phyloP scores from a whole-genome alignment of 2,113 vertebrate species.

The Mormyrus iriodes region DNA sequence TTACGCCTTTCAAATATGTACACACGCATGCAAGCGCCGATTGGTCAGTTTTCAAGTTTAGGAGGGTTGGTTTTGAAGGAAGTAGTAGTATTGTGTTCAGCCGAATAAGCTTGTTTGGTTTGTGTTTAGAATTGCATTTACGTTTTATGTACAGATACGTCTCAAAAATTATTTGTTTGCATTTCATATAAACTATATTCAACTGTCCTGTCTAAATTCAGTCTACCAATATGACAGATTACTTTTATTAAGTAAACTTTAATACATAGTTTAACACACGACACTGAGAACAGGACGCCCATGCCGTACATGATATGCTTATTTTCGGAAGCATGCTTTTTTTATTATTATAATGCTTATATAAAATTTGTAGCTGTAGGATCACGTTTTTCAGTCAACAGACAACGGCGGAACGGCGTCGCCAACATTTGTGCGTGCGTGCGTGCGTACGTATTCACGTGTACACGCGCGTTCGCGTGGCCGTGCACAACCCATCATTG shows the following conservation, averaged over 20 bases:
- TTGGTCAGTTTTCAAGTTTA: neutral
- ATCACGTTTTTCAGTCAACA: neutral
- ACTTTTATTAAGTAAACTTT: neutral
- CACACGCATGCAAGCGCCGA: neutral
- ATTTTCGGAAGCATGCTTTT: neutral
- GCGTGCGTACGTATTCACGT: neutral
- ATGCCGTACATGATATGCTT: neutral
- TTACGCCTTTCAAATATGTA: neutral
- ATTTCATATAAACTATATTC: neutral
- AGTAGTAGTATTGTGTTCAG: neutral
- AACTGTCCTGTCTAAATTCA: neutral
- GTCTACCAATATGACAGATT: neutral
- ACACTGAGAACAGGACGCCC: neutral
- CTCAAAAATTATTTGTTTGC: neutral
- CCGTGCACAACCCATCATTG: constrained; percentile 25
- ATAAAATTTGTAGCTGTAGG: neutral
- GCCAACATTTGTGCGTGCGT: neutral
- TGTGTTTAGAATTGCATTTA: neutral
- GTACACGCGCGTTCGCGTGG: constrained; percentile 7
- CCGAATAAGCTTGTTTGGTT: neutral
- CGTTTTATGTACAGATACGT: neutral
- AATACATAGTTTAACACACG: neutral
- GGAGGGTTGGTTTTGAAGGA: neutral
- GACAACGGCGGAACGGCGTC: neutral
- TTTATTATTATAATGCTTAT: neutral